These are phyloP conservation scores for Harpagoxenus sublaevis DNA, from an alignment of 2,888 invertebrate genomes.

Conservation along the genomic window DNA sequence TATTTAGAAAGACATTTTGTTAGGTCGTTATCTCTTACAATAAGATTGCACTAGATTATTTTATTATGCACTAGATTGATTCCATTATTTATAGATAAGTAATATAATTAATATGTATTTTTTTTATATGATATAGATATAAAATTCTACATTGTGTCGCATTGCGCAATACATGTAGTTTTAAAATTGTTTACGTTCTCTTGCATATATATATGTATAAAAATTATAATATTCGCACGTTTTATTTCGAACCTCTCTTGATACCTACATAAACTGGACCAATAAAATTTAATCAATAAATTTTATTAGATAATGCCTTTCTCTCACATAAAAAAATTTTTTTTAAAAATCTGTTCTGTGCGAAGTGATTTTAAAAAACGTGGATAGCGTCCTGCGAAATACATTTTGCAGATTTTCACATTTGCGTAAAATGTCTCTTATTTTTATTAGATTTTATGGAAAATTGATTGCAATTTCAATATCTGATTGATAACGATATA, in stretches of 20 bases:
- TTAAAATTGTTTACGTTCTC: conserved; percentile 6
- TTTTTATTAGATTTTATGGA: neutral
- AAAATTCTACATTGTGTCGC: neutral
- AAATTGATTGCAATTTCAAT: conserved; percentile 15
- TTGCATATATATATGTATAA: conserved; percentile 5
- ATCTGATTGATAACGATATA: conserved; percentile 1
- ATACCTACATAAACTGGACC: neutral
- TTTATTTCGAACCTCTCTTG: neutral
- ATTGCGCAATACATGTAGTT: neutral
- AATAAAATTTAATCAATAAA: conserved; percentile 21
- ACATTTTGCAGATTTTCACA: neutral
- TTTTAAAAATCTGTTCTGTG: neutral
- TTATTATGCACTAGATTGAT: neutral
- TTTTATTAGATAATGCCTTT: neutral
- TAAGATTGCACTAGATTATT: neutral
- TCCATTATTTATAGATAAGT: neutral
- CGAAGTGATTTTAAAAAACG: neutral
- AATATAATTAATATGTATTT: conserved; percentile 9
- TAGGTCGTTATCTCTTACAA: neutral
- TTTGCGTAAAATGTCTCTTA: conserved; percentile 1
- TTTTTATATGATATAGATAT: neutral
- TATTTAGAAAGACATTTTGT: neutral
- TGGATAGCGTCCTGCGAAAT: neutral
- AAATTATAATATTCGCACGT: conserved; percentile 17
- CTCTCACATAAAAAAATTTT: neutral